Evolutionary conservation across 1,140 invertebrate species (phyloP), one percentile per base, ranked within the genome.

Genomic region (Cydia splendana): DNA sequence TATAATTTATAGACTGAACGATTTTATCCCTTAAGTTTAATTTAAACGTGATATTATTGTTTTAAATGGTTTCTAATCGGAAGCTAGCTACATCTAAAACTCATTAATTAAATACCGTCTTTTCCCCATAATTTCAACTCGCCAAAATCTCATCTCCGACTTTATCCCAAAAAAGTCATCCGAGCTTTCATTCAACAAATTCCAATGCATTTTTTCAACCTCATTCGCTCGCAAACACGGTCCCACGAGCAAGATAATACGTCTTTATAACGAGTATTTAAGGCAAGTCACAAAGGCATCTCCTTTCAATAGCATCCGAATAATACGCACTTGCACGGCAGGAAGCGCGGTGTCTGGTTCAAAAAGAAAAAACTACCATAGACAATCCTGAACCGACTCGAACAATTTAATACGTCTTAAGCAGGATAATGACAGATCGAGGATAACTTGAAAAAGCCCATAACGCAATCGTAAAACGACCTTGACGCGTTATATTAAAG

Each of bases 221-320:
- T n/a, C 18, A 80, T 74, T 78, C 79, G 80, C 77, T 90, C 57
- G 57, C 57, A 62, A 62, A 24, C 57, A 62, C 20, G 57, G 57
- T 62, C 88, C 86, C 88, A 90, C 87, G 86, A 85, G 83, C 79
- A 80, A 87, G 87, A 90, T 90, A 91, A 91, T 89, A 90, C 83
- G 79, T 81, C 82, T 88, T 87, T 91, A 88, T 90, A 87, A 87
- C 79, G 80, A 53, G 28, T 84, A 34, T 71, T 71, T 71, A 90
- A 24, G 88, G 90, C 88, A 92, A 92, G 91, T 89, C 88, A 92
- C 88, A 90, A 91, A 92, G 88, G 88, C 88, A 92, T 81, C 81
- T 83, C 82, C 76, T 86, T 82, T 88, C 80, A 89, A 88, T 85
- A 83, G 85, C 84, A 84, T 84, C 78, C 82, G 81, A 83, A 85